Conservation (phyloP, 1,140 invertebrate species). For the Antheraea pernyi region DNA sequence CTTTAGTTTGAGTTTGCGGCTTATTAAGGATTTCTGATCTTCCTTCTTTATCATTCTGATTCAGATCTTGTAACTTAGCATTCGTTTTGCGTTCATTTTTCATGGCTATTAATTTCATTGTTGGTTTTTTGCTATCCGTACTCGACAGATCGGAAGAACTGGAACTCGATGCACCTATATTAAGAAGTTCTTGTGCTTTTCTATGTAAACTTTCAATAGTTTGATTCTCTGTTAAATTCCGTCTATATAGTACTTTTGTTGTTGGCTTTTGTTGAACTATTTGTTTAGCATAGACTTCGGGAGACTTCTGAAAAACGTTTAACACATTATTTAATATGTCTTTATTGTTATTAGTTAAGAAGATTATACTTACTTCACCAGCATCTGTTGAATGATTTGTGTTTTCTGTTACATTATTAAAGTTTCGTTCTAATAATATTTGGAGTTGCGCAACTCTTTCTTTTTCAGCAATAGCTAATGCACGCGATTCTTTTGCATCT, state of each 20-base stretch:
- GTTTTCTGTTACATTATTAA: slow-evolving; percentile 1
- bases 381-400: not conserved
- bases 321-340: not conserved
- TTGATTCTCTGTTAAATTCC: slow-evolving; percentile 32
- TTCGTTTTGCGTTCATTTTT: not conserved
- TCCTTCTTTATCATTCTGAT: slow-evolving; percentile 14
- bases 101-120: slow-evolving; percentile 13
- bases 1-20: not conserved
- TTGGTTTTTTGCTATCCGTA: slow-evolving; percentile 27
- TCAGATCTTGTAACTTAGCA: not conserved
- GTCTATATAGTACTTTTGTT: slow-evolving; percentile 7
- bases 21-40: not conserved
- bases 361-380: not conserved
- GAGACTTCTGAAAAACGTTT: not conserved
- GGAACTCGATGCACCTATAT: slow-evolving; percentile 46
- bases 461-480: slow-evolving; percentile 55
- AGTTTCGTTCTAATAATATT: slow-evolving; percentile 11
- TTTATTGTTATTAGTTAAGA: too few relatives aligned
- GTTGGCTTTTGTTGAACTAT: not conserved
- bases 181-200: slow-evolving; percentile 65
- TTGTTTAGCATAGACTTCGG: not conserved
- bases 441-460: slow-evolving; percentile 46
- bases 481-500: slow-evolving; percentile 52
- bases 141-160: slow-evolving; percentile 50
- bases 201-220: slow-evolving; percentile 58